These are phyloP conservation scores for Mythimna lalbum DNA, from an alignment of 2,888 invertebrate species.

Conservation along the genomic window DNA sequence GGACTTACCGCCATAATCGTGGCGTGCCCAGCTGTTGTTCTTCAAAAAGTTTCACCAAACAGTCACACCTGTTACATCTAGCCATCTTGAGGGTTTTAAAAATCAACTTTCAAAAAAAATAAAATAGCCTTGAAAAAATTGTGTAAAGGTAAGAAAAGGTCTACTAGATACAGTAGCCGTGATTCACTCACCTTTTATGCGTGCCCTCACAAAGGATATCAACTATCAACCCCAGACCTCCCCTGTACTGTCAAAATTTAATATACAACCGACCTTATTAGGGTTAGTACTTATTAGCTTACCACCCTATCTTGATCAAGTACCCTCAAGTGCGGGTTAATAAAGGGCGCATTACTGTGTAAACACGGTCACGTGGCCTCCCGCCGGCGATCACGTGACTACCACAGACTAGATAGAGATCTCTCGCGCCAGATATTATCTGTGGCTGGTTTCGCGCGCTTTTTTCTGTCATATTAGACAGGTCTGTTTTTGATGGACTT, in stretches of 20 bases:
- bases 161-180: not conserved
- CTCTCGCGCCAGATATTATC: slow-evolving; percentile 86
- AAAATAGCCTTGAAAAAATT: too few species aligned
- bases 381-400: slow-evolving; percentile 81
- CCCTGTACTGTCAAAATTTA: slow-evolving; percentile 59
- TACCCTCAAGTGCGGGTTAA: slow-evolving; percentile 76
- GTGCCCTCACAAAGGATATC: not conserved
- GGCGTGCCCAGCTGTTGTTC: too few species aligned
- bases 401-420: slow-evolving; percentile 80
- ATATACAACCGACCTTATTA: slow-evolving; percentile 67
- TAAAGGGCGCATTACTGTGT: slow-evolving; percentile 81
- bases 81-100: not conserved
- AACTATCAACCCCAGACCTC: slow-evolving; percentile 24
- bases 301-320: slow-evolving; percentile 64
- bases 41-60: too few species aligned
- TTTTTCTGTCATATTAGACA: slow-evolving; percentile 70
- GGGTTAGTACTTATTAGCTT: slow-evolving; percentile 67
- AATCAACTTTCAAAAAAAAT: too few species aligned
- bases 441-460: slow-evolving; percentile 74
- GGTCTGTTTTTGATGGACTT: slow-evolving; percentile 52
- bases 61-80: too few species aligned
- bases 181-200: not conserved
- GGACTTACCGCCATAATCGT: too few species aligned
- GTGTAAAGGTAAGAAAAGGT: not conserved
- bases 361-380: slow-evolving; percentile 85